Percentiles rank a stretch among this genome's conserved stretches.
Evolutionary conservation across 2,113 vertebrate genomes (phyloP).

Genomic region (Hyperopisus bebe): DNA sequence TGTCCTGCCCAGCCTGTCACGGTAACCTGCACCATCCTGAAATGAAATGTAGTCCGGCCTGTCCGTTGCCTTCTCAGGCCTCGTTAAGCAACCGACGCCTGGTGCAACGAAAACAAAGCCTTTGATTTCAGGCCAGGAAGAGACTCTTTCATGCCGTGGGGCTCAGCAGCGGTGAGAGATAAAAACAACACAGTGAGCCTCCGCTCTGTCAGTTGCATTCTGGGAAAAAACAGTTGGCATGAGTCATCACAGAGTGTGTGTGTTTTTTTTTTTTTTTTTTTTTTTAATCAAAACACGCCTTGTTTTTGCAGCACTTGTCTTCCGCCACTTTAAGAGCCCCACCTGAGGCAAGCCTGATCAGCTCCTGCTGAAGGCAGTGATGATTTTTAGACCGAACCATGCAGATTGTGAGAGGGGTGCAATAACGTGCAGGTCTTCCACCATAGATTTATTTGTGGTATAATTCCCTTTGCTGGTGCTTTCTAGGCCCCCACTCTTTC

Average conservation of each 20-base stretch:
- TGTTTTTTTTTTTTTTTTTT: neutral
- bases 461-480: neutral
- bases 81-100: constrained; percentile 41
- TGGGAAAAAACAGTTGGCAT: constrained; percentile 23
- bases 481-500: neutral
- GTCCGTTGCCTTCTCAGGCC: constrained; percentile 28
- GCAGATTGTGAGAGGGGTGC: neutral
- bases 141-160: constrained; percentile 45
- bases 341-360: neutral
- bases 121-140: constrained; percentile 49
- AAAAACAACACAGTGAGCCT: constrained; percentile 37
- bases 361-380: neutral
- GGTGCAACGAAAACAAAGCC: constrained; percentile 48
- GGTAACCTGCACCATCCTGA: neutral
- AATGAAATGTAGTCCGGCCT: constrained; percentile 26
- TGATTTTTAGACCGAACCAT: neutral
- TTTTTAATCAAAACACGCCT: neutral
- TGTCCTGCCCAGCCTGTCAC: neutral
- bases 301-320: neutral
- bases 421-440: neutral
- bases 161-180: constrained; percentile 48
- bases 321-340: neutral
- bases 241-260: neutral
- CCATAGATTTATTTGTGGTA: neutral
- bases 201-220: constrained; percentile 41